Evolutionary conservation across 1,140 invertebrate genomes (phyloP).

Genomic region (Drosophila sp.): DNA sequence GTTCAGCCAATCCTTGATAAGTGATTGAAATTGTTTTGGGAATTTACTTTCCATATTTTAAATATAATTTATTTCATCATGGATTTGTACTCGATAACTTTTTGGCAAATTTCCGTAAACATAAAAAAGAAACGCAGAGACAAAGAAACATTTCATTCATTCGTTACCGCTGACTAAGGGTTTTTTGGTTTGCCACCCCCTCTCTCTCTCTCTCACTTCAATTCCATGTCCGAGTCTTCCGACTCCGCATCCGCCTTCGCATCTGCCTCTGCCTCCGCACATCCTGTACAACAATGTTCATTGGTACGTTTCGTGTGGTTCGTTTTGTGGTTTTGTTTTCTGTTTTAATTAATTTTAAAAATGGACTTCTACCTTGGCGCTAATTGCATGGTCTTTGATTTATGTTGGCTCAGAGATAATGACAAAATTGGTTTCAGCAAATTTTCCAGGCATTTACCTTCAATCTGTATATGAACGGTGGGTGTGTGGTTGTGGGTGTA

Average conservation of each 20-base stretch:
- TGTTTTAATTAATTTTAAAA: slow-evolving; percentile 58
- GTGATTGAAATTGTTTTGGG: no score
- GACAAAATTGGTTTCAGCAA: slow-evolving; percentile 53
- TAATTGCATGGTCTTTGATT: slow-evolving; percentile 60
- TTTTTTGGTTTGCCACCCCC: no score
- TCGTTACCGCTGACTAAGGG: slow-evolving; percentile 1
- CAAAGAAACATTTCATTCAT: not conserved
- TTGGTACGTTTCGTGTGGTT: slow-evolving; percentile 49
- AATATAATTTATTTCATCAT: not conserved
- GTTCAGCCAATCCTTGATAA: no score
- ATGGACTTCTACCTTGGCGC: slow-evolving; percentile 58
- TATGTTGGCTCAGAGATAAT: slow-evolving; percentile 56
- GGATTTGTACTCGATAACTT: not conserved
- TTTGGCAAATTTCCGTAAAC: not conserved
- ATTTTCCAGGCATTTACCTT: slow-evolving; percentile 19
- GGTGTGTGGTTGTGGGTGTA: slow-evolving; percentile 35
- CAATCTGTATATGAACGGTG: slow-evolving; percentile 10
- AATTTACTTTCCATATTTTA: no score
- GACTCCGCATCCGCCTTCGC: slow-evolving; percentile 31
- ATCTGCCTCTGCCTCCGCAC: not conserved
- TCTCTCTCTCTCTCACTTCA: not conserved
- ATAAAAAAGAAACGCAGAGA: not conserved
- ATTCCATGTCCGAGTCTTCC: not conserved
- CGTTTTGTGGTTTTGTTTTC: slow-evolving; percentile 62
- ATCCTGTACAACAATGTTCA: slow-evolving; percentile 11